Percentiles rank a stretch among this genome's conserved stretches.
Conservation (phyloP, 2,113 vertebrate species). For the Conger conger region DNA sequence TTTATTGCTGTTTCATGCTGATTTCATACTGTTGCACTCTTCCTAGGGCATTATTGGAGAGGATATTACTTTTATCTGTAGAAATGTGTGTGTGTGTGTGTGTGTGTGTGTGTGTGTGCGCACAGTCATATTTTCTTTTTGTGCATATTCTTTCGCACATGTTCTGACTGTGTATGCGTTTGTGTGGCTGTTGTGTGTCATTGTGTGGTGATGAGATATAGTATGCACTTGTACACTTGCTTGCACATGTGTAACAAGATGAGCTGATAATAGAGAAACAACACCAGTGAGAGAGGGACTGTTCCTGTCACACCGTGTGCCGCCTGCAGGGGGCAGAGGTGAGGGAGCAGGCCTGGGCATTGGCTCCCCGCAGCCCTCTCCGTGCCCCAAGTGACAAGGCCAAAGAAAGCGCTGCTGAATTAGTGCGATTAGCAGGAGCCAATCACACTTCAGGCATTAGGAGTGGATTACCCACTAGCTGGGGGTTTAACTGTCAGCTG, state of each 20-base stretch:
- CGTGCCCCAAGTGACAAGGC: neutral
- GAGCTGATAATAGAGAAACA: too few species aligned
- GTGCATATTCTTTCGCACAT: neutral
- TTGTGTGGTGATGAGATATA: too few species aligned
- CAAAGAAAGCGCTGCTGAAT: slow-evolving; percentile 7
- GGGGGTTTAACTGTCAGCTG: slow-evolving; percentile 13
- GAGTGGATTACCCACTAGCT: slow-evolving; percentile 1
- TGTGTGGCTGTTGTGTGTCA: neutral
- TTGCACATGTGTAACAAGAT: too few species aligned
- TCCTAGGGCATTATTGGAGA: neutral
- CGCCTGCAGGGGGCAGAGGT: neutral
- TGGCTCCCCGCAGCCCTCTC: neutral
- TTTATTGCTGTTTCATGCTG: neutral
- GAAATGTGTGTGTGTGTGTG: neutral
- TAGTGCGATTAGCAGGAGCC: neutral
- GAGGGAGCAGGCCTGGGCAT: neutral
- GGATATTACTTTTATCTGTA: neutral
- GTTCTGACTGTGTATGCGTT: slow-evolving; percentile 24
- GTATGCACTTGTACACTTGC: too few species aligned
- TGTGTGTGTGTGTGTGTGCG: neutral
- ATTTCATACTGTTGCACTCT: neutral
- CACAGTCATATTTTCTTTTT: neutral
- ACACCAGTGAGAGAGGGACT: neutral
- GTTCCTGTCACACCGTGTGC: neutral
- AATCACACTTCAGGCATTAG: slow-evolving; percentile 5